phyloP scores from a whole-genome alignment of 2,113 vertebrate species.

The Sialia sialis region DNA sequence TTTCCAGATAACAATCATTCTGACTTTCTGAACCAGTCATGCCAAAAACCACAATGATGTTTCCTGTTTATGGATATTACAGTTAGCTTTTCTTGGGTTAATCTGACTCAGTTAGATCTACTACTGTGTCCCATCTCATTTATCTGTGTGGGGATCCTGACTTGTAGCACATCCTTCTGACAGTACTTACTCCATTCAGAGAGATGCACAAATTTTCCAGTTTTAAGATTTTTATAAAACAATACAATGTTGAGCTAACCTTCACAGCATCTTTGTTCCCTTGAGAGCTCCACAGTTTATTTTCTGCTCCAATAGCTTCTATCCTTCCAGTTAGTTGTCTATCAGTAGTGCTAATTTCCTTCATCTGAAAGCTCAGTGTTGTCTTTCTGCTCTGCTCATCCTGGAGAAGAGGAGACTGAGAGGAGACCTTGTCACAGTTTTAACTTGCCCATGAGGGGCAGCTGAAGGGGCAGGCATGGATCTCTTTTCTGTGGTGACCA shows the following conservation, averaged over 20 bases:
- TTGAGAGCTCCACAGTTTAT: background rate
- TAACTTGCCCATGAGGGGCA: background rate
- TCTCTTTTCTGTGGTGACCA: background rate
- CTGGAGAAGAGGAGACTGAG: background rate
- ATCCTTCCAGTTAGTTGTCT: background rate
- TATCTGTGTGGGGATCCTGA: background rate
- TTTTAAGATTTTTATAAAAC: background rate
- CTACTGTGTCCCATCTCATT: background rate
- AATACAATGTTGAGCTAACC: background rate
- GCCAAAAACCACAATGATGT: background rate
- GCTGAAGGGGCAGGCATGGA: background rate
- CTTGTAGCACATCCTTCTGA: background rate
- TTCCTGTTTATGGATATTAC: background rate
- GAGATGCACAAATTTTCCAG: background rate
- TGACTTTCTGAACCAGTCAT: background rate
- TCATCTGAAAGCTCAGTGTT: background rate
- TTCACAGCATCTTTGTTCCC: background rate
- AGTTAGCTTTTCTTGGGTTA: background rate
- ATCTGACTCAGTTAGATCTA: background rate
- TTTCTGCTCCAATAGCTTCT: background rate
- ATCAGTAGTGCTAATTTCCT: background rate
- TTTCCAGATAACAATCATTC: background rate
- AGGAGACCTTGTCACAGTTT: fast-evolving
- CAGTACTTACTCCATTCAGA: background rate
- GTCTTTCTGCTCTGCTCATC: background rate